A percentile compares a stretch with the other conserved stretches of the same genome.
phyloP scores from a whole-genome alignment of 2,888 invertebrate species.

The Cataglyphis rosenhaueri region DNA sequence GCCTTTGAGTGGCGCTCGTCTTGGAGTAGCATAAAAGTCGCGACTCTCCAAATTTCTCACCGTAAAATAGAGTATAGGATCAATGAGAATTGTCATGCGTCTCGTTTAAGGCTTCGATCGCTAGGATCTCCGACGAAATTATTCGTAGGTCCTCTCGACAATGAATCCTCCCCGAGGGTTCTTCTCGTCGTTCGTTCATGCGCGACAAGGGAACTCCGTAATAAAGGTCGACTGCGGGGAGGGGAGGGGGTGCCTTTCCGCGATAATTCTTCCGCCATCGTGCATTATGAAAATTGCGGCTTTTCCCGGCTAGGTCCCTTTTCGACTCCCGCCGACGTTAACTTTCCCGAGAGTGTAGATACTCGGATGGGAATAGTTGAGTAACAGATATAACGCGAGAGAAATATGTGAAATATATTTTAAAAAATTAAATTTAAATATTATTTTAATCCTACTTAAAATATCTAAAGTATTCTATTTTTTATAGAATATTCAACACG shows the following conservation, averaged over 20 bases:
- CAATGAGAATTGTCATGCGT: slow-evolving; percentile 20
- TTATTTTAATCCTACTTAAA: background rate
- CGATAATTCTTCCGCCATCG: slow-evolving; percentile 31
- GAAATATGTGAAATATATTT: background rate
- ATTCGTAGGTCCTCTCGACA: slow-evolving; percentile 46
- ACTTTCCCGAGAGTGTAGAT: background rate
- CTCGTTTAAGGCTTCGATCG: slow-evolving; percentile 12
- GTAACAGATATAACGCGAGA: background rate
- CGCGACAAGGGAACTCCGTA: slow-evolving; percentile 55
- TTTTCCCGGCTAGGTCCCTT: background rate
- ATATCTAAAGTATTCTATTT: background rate
- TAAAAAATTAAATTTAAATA: background rate
- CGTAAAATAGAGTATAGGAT: background rate
- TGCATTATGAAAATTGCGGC: slow-evolving; percentile 48
- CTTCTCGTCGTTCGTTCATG: background rate
- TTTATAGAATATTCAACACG: background rate
- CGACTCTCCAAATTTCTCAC: background rate
- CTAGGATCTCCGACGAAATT: slow-evolving; percentile 43
- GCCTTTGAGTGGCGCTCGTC: slow-evolving; percentile 31
- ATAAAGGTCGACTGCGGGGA: slow-evolving; percentile 46
- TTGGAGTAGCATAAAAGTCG: slow-evolving; percentile 2
- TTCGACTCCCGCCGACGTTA: background rate
- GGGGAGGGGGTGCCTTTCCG: background rate
- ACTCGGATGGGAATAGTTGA: background rate
- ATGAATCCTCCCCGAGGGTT: slow-evolving; percentile 24